Evolutionary conservation across 2,113 vertebrate species (phyloP).

Genomic region (Hydropotes inermis): DNA sequence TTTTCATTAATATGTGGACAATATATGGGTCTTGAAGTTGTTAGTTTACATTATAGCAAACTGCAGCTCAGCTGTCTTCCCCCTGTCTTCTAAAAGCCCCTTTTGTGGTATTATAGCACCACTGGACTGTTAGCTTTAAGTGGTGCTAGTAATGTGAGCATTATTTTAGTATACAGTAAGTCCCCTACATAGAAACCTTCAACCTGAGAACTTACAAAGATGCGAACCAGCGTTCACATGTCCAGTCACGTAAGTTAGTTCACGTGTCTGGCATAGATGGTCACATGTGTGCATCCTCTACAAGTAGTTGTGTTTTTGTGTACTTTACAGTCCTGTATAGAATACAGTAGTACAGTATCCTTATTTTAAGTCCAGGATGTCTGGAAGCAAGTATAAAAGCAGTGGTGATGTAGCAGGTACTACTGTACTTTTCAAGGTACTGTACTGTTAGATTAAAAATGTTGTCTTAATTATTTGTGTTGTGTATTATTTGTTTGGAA

Average conservation of each 20-base stretch:
- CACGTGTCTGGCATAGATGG: neutral
- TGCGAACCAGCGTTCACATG: neutral
- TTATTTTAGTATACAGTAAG: neutral
- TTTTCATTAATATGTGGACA: neutral
- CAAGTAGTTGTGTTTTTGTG: neutral
- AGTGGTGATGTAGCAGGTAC: neutral
- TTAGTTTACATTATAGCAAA: conserved; percentile 1
- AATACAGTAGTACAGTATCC: neutral
- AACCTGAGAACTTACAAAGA: neutral
- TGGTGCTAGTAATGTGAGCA: neutral
- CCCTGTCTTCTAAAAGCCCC: neutral
- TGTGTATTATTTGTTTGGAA: neutral
- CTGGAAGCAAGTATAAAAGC: neutral
- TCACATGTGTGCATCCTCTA: neutral
- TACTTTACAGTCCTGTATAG: neutral
- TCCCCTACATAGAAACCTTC: neutral
- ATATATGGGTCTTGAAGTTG: neutral
- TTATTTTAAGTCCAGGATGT: neutral
- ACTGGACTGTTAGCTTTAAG: neutral
- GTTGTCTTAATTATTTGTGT: neutral
- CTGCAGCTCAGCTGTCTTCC: neutral
- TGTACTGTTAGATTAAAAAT: neutral
- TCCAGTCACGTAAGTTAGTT: neutral
- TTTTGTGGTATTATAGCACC: neutral
- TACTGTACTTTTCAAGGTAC: neutral